phyloP scores from a whole-genome alignment of 2,888 invertebrate species.

The Drosophila colorata region DNA sequence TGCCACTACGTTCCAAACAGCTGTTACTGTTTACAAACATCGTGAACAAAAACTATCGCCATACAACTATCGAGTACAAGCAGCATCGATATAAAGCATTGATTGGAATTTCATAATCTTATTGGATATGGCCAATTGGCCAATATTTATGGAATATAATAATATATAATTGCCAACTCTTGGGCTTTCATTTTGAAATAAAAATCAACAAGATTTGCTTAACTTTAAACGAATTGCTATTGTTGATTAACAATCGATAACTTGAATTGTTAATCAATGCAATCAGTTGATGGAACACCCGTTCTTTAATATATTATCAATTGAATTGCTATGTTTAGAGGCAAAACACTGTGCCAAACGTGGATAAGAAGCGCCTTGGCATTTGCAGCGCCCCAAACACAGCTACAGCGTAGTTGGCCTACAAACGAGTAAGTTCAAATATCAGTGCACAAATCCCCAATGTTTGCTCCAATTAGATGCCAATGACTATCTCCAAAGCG shows the following conservation, averaged over 20 bases:
- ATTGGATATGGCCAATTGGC: not conserved
- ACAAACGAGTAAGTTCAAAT: slow-evolving; percentile 30
- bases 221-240: not conserved
- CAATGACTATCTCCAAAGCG: slow-evolving; percentile 17
- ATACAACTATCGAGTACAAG: slow-evolving; percentile 12
- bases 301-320: slow-evolving; percentile 41
- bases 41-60: not conserved
- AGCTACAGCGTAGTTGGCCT: slow-evolving; percentile 28
- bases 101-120: not conserved
- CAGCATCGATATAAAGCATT: slow-evolving; percentile 12
- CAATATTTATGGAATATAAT: not conserved
- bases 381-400: slow-evolving; percentile 40
- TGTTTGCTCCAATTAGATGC: slow-evolving; percentile 7
- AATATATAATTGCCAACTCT: not conserved
- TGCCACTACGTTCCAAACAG: slow-evolving; percentile 12
- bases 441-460: slow-evolving; percentile 7
- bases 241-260: slow-evolving; percentile 35
- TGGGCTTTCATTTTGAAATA: not conserved
- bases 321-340: slow-evolving; percentile 70
- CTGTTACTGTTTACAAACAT: slow-evolving; percentile 19
- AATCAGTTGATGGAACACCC: slow-evolving; percentile 37
- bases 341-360: slow-evolving; percentile 54
- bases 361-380: slow-evolving; percentile 61
- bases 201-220: not conserved
- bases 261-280: slow-evolving; percentile 5